Evolutionary conservation across 1,140 invertebrate species (phyloP), one percentile per base, ranked within the genome.

Genomic region (Brachionus calyciflorus): DNA sequence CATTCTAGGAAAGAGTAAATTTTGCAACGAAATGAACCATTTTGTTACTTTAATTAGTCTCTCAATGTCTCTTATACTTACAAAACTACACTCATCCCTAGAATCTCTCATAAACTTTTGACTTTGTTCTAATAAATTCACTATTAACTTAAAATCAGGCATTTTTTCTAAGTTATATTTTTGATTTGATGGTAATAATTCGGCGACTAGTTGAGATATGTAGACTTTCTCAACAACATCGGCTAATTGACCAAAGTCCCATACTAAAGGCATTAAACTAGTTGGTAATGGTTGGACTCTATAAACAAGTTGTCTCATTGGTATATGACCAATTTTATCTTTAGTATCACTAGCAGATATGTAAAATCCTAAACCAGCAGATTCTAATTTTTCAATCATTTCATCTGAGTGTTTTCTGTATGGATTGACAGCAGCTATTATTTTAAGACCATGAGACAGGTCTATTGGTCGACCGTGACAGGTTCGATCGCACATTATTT

Each of bases 31-130:
- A 19, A 19, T 6, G 12, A 63, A 30, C 81, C 80, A 81, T 26
- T 57, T 60, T 14, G 77, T 68, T 5, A 81, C 53, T 65, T 48
- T 53, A 55, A 55, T 78, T 57, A 80, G 79, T 9, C 82, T 49
- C 19, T 82, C 81, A 9, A 83, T 82, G 77, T 84, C 82, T 51
- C 83, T 78, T 19, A 84, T 76, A 68, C 82, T 83, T 4, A 84
- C 83, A 79, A 84, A 84, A 77, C 83, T 83, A 79, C 82, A 82
- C 78, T 84, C 82, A 78, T 83, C 81, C 80, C 82, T 12, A 6
- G 5, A 24, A 37, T 75, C 10, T 44, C 82, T 78, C 82, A 84
- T 83, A 77, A 81, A 83, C 6, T 79, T 78, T 77, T 84, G 83
- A 40, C 80, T 82, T 24, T 68, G 53, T 19, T 79, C 78, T 26